Base-by-base conservation (phyloP, 2,797 vertebrate genomes). In the Tragopan temminckii region DNA sequence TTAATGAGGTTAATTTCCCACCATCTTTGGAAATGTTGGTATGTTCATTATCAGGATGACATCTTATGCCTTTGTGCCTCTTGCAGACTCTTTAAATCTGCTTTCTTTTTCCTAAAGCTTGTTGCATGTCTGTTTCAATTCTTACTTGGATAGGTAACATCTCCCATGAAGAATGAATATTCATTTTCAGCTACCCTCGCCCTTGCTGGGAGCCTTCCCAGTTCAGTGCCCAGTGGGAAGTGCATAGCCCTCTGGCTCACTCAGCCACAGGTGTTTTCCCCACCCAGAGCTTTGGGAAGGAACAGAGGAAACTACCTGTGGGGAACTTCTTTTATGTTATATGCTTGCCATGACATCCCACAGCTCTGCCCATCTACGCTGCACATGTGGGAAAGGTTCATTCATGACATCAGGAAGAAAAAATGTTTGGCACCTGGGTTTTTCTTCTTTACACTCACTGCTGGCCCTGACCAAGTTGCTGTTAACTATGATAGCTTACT, bases 1-100 rank as follows among this genome's bases (percentile, higher is more conserved):
- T 93, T 95, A 95, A 95, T 88, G 68, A 85, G 85, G 92, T 95
- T 95, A 97, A 95, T 96, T 95, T 46, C 70, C 88, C 58, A 63
- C 70, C 52, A 53, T 79, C 81, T 89, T 82, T 77, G 77, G 59
- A 78, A 93, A 79, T 31, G 64, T 68, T 70, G 80, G 20, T 36
- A 63, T 33, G n/a, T 88, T 89, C 52, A 27, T 81, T 92, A 89
- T 40, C 45, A 57, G n/a, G 25, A 38, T 1, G 21, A 66, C 46
- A 90, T 89, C 63, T 63, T 62, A 52, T 19, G 59, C 31, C 20
- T 90, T 70, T 68, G 58, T 7, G 45, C 52, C 35, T 31, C 70
- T 61, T 72, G 42, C 14, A 77, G 43, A 71, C 68, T 66, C 24
- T 69, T 90, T 14, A 92, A 63, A 59, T 27, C 7, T 33, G 4